These are phyloP conservation scores for Ips typographus DNA, from an alignment of 1,140 invertebrate species.

Conservation along the genomic window DNA sequence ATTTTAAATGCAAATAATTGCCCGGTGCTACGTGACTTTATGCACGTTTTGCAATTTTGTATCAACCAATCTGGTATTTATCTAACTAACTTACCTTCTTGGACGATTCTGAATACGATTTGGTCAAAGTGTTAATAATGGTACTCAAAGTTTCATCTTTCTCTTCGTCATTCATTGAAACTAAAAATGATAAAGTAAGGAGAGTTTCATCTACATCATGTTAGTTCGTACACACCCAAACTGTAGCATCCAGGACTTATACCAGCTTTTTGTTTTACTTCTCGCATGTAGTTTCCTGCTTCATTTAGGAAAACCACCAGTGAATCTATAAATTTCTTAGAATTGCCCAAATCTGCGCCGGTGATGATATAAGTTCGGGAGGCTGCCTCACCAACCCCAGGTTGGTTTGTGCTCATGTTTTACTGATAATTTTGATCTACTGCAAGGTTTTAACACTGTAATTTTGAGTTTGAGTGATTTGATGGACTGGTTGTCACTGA, in stretches of 20 bases:
- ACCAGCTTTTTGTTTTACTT: constrained; percentile 13
- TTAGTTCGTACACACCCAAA: constrained; percentile 3
- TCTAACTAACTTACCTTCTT: background rate
- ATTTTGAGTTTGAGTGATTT: background rate
- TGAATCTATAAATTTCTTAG: constrained; percentile 15
- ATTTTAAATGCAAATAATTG: background rate
- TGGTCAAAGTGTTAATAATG: background rate
- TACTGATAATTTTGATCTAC: background rate
- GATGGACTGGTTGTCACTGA: background rate
- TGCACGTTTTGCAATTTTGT: background rate
- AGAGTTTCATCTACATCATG: background rate
- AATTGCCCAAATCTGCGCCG: background rate
- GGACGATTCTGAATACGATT: background rate
- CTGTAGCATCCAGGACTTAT: background rate
- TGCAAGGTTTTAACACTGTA: background rate
- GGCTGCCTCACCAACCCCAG: too few species aligned
- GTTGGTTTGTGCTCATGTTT: too few species aligned
- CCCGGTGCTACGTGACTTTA: background rate
- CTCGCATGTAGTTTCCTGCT: background rate
- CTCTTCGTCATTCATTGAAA: constrained; percentile 17
- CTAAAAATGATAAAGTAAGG: constrained; percentile 4
- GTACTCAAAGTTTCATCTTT: constrained; percentile 5
- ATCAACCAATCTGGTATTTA: background rate
- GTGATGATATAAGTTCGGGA: too few species aligned
- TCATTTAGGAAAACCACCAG: constrained; percentile 22